phyloP scores from a whole-genome alignment of 1,140 invertebrate species.

The Ephestia elutella region DNA sequence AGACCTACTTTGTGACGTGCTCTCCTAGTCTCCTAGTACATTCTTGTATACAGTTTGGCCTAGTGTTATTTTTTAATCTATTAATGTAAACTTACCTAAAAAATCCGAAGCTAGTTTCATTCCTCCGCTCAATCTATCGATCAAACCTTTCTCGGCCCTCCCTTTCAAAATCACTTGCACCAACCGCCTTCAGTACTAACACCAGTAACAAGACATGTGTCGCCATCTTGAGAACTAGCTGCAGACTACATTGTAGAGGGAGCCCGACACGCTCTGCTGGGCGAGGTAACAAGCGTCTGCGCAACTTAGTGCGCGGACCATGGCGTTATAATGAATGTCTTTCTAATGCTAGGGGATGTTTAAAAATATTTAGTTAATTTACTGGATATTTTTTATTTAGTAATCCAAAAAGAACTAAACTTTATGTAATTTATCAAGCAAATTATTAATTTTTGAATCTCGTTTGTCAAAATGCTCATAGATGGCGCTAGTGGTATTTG shows the following conservation, averaged over 20 bases:
- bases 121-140: constrained; percentile 77
- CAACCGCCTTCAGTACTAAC: constrained; percentile 29
- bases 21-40: too few species aligned
- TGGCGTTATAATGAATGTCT: constrained; percentile 32
- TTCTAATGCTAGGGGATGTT: constrained; percentile 36
- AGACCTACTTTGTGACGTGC: too few species aligned
- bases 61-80: neutral
- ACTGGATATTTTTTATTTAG: neutral
- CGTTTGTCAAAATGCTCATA: neutral
- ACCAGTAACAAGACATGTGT: constrained; percentile 32
- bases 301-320: constrained; percentile 44
- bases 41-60: too few species aligned
- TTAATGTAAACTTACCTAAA: constrained; percentile 58
- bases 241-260: constrained; percentile 35
- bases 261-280: constrained; percentile 30
- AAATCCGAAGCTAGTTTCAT: constrained; percentile 79
- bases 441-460: neutral
- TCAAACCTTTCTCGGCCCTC: constrained; percentile 64
- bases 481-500: constrained; percentile 24
- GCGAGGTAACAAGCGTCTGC: constrained; percentile 41
- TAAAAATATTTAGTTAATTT: neutral
- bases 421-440: neutral
- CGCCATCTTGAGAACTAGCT: constrained; percentile 48
- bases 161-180: constrained; percentile 28
- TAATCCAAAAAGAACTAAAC: neutral